Percentiles rank a stretch among this genome's conserved stretches.
phyloP scores from a whole-genome alignment of 92 coral and sea anemone genomes.

The Anthopleura xanthogrammica region DNA sequence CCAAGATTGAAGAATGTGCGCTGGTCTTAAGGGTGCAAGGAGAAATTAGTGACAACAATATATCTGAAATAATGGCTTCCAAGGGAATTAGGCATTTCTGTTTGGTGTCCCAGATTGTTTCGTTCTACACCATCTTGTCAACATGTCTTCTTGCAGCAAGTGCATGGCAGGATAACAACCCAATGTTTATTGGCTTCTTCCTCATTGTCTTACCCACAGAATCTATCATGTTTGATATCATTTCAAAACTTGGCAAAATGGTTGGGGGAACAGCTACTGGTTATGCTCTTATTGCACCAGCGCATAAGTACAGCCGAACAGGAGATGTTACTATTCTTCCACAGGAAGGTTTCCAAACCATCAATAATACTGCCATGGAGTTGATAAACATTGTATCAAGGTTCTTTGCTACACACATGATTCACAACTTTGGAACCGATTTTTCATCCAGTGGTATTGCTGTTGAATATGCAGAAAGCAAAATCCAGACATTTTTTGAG shows the following conservation, averaged over 20 bases:
- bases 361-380: slow-evolving; percentile 83
- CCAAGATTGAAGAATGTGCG: slow-evolving; percentile 93
- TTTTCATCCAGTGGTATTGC: slow-evolving; percentile 92
- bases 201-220: slow-evolving; percentile 87
- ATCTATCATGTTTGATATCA: slow-evolving; percentile 74
- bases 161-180: slow-evolving; percentile 84
- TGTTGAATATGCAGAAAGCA: slow-evolving; percentile 67
- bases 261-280: slow-evolving; percentile 99
- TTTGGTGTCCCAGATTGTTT: slow-evolving; percentile 84
- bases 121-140: slow-evolving; percentile 77
- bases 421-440: slow-evolving; percentile 96
- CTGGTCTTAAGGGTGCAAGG: slow-evolving; percentile 65
- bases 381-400: slow-evolving; percentile 72
- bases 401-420: slow-evolving; percentile 88
- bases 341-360: slow-evolving; percentile 73
- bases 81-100: slow-evolving; percentile 93
- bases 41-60: slow-evolving; percentile 71
- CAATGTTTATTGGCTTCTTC: slow-evolving; percentile 77
- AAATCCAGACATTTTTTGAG: slow-evolving; percentile 78
- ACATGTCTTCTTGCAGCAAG: slow-evolving; percentile 63
- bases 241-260: slow-evolving; percentile 87
- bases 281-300: slow-evolving; percentile 92
- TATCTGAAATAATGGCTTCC: slow-evolving; percentile 93
- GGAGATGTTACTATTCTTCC: slow-evolving; percentile 74
- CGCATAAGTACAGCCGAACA: slow-evolving; percentile 73